phyloP scores from a whole-genome alignment of 2,113 vertebrate genomes.

The Nothoprocta perdicaria region DNA sequence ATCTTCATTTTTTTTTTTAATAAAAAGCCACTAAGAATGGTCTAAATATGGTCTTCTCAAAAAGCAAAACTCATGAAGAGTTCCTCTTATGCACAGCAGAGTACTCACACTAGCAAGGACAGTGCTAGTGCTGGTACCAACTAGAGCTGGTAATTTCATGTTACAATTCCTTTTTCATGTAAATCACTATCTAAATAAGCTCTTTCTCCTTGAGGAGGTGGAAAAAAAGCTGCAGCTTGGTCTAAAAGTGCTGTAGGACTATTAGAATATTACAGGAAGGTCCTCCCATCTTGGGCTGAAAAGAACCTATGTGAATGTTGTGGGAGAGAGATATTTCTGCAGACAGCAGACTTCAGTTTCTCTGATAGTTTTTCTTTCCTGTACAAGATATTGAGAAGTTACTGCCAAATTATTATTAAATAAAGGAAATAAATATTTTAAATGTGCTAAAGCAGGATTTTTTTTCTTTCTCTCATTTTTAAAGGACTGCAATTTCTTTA shows the following conservation, averaged over 20 bases:
- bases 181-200: background rate
- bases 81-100: background rate
- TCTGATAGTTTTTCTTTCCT: background rate
- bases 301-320: background rate
- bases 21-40: background rate
- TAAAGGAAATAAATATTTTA: background rate
- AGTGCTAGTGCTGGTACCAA: background rate
- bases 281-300: background rate
- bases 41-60: background rate
- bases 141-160: background rate
- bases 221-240: background rate
- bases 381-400: fast-evolving
- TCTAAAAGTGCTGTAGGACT: background rate
- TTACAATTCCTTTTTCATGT: background rate
- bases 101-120: background rate
- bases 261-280: background rate
- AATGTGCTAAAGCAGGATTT: background rate
- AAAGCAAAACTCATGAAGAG: background rate
- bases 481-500: background rate
- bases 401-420: background rate
- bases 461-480: background rate
- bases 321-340: background rate
- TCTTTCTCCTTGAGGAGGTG: background rate
- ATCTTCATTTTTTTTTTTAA: background rate
- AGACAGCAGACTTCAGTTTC: background rate